phyloP scores from a whole-genome alignment of 2,113 vertebrate genomes.

The Malurus cyaneus region DNA sequence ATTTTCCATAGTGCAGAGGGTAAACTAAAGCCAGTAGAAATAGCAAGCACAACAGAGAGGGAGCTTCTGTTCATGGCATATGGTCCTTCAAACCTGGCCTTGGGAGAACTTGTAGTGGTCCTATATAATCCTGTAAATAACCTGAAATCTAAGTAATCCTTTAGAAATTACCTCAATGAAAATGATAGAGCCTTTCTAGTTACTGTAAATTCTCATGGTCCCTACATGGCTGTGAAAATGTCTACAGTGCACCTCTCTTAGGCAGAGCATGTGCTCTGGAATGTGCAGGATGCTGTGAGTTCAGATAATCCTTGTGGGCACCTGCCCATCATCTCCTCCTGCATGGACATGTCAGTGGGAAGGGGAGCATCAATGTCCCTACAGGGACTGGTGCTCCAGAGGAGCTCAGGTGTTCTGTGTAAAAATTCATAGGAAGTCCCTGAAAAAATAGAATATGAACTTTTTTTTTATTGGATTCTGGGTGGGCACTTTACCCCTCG shows the following conservation, averaged over 20 bases:
- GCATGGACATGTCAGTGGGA: background rate
- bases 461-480: background rate
- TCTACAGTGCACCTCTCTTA: background rate
- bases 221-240: background rate
- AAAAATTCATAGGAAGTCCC: background rate
- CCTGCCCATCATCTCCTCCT: background rate
- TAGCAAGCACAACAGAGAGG: background rate
- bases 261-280: background rate
- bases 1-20: background rate
- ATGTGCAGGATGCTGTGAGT: background rate
- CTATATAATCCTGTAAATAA: background rate
- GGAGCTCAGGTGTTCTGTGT: background rate
- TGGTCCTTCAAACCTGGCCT: background rate
- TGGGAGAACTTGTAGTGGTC: background rate
- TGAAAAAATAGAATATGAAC: background rate
- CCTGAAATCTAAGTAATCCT: background rate
- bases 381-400: background rate
- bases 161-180: background rate
- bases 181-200: background rate
- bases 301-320: background rate
- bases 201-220: background rate
- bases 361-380: background rate
- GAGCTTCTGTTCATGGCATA: background rate
- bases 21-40: background rate
- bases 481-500: accelerated